Conservation (phyloP, 1,140 invertebrate species). For the Scaptomyza montana region DNA sequence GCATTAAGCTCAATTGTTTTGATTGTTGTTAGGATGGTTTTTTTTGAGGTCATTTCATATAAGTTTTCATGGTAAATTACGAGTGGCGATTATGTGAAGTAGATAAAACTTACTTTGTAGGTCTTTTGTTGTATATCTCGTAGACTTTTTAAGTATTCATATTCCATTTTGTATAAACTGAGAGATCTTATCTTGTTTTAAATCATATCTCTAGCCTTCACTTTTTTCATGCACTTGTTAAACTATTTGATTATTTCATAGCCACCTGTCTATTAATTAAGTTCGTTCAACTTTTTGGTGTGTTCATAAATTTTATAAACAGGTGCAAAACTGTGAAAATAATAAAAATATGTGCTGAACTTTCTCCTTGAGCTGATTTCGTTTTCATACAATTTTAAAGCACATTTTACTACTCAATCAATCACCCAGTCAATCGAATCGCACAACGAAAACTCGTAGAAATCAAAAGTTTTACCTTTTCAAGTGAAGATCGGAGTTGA, state of each 20-base stretch:
- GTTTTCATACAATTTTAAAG: slow-evolving; percentile 18
- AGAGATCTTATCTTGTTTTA: not conserved
- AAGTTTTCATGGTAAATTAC: slow-evolving; percentile 31
- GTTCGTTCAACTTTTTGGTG: slow-evolving; percentile 31
- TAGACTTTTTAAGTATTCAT: not conserved
- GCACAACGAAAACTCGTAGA: slow-evolving; percentile 26
- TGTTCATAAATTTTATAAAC: slow-evolving; percentile 5
- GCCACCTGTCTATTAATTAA: slow-evolving; percentile 10
- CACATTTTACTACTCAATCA: slow-evolving; percentile 17
- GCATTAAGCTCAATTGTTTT: slow-evolving; percentile 35
- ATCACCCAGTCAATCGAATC: slow-evolving; percentile 18
- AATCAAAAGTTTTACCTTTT: slow-evolving; percentile 45
- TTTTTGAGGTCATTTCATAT: slow-evolving; percentile 43
- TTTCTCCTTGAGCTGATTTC: slow-evolving; percentile 45
- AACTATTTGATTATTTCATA: slow-evolving; percentile 13
- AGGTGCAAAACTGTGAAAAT: slow-evolving; percentile 32
- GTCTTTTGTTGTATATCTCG: slow-evolving; percentile 26
- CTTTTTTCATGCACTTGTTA: not conserved
- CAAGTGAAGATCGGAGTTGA: slow-evolving; percentile 8
- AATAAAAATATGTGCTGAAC: slow-evolving; percentile 37
- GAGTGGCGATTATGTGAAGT: slow-evolving; percentile 20
- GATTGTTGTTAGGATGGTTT: slow-evolving; percentile 29
- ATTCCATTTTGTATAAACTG: not conserved
- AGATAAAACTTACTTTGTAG: slow-evolving; percentile 40
- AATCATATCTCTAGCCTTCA: slow-evolving; percentile 20